Base-by-base conservation (phyloP, 2,113 vertebrate genomes). In the Mystacornis crossleyi region DNA sequence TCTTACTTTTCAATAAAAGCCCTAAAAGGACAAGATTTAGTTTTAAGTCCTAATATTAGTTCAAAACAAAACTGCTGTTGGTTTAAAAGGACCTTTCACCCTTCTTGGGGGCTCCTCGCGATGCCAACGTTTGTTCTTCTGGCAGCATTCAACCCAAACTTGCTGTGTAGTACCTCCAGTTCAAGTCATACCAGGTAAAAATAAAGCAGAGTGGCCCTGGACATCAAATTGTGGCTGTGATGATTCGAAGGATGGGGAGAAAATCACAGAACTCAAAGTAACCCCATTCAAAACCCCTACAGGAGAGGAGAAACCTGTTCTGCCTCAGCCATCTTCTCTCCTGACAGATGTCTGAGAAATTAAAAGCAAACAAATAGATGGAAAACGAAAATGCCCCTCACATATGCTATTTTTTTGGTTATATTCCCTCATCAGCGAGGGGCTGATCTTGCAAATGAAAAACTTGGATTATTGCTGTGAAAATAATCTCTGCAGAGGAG, bases 151-250 rank as follows among this genome's bases (percentile, higher is more conserved):
- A 7, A 2, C 29, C 19, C 29, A 8, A 12, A 11, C 47, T 6
- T 15, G 26, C 47, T 36, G 5, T 15, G 12, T 10, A 3, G 1
- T 5, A 0, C 8, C 34, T 66, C 20, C 2, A 19, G 0, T 29
- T 86, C 14, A 6, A 69, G 34, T 31, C 33, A 14, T 0, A 5
- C 0, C 1, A 57, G 16, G 36, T n/a, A 53, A 65, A 86, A 85
- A n/a, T 53, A n/a, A 43, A 42, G 8, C 50, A 75, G 53, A 67
- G 40, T 8, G 40, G 54, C 24, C 72, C 38, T 29, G 26, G 58
- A 23, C 47, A 53, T 38, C 33, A 36, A 47, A 75, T 70, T 2
- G 2, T 11, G 42, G 33, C 34, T 50, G 29, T 1, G 3, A 6
- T 8, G 14, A 4, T 10, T 62, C 36, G 36, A 51, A 58, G 18